phyloP scores from a whole-genome alignment of 2,888 invertebrate species.

The Endotricha flammealis region DNA sequence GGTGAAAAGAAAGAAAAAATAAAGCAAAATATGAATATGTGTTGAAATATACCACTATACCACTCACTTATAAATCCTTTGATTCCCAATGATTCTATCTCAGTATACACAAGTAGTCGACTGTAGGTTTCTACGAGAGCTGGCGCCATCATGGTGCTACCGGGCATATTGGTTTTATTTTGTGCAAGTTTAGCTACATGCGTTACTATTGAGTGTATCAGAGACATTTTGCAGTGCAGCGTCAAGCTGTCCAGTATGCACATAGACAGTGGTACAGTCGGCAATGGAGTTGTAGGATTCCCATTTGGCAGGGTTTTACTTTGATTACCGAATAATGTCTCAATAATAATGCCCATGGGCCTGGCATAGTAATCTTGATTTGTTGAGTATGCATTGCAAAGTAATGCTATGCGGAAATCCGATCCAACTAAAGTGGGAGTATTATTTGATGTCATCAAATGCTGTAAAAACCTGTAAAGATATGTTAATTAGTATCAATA shows the following conservation, averaged over 20 bases:
- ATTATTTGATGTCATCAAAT: slow-evolving; percentile 86
- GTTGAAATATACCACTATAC: background rate
- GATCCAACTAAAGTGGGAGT: slow-evolving; percentile 85
- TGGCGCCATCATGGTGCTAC: slow-evolving; percentile 83
- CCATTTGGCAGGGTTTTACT: slow-evolving; percentile 73
- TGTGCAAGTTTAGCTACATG: slow-evolving; percentile 95
- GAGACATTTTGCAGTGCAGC: slow-evolving; percentile 95
- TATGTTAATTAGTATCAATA: slow-evolving; percentile 20
- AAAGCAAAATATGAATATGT: background rate
- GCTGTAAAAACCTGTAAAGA: slow-evolving; percentile 86
- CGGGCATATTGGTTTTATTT: slow-evolving; percentile 88
- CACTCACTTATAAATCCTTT: slow-evolving; percentile 94
- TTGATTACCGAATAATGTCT: slow-evolving; percentile 87
- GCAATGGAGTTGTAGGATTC: slow-evolving; percentile 78
- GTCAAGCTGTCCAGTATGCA: slow-evolving; percentile 95
- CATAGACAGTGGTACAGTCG: slow-evolving; percentile 94
- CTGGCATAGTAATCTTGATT: slow-evolving; percentile 94
- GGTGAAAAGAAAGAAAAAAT: slow-evolving; percentile 4
- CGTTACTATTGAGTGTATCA: slow-evolving; percentile 89
- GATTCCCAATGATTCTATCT: slow-evolving; percentile 97
- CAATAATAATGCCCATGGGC: slow-evolving; percentile 94
- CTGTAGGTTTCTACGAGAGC: slow-evolving; percentile 97
- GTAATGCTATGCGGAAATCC: slow-evolving; percentile 93
- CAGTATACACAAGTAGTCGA: slow-evolving; percentile 94
- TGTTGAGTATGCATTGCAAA: slow-evolving; percentile 97